phyloP scores from a whole-genome alignment of 2,113 vertebrate species.

The Dipodomys spectabilis region DNA sequence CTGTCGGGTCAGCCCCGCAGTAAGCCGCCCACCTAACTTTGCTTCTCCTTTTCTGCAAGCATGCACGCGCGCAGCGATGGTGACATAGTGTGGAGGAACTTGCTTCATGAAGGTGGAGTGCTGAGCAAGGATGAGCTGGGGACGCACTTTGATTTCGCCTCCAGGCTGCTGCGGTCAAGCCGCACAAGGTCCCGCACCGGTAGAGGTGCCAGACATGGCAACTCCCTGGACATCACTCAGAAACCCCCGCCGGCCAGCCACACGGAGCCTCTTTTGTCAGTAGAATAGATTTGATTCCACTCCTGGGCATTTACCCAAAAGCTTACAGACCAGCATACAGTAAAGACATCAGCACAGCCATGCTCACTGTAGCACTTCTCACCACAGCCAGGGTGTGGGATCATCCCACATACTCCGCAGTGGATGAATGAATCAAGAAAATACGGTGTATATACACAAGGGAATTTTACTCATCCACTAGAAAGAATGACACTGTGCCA shows the following conservation, averaged over 20 bases:
- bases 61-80: not conserved
- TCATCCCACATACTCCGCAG: no score
- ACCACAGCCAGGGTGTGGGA: no score
- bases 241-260: not conserved
- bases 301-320: no score
- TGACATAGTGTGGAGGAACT: conserved; percentile 19
- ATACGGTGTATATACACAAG: no score
- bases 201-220: not conserved
- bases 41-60: conserved; percentile 59
- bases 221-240: not conserved
- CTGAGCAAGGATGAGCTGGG: not conserved
- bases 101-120: conserved; percentile 30
- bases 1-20: not conserved
- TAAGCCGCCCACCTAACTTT: not conserved
- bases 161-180: not conserved
- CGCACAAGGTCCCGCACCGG: not conserved
- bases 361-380: no score
- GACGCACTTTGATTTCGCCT: not conserved
- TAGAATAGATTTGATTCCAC: not conserved
- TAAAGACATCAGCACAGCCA: no score
- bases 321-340: no score
- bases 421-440: no score
- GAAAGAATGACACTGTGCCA: no score
- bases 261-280: not conserved
- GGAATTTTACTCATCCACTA: no score